phyloP scores from a whole-genome alignment of 2,113 vertebrate genomes.

The Callospermophilus lateralis region DNA sequence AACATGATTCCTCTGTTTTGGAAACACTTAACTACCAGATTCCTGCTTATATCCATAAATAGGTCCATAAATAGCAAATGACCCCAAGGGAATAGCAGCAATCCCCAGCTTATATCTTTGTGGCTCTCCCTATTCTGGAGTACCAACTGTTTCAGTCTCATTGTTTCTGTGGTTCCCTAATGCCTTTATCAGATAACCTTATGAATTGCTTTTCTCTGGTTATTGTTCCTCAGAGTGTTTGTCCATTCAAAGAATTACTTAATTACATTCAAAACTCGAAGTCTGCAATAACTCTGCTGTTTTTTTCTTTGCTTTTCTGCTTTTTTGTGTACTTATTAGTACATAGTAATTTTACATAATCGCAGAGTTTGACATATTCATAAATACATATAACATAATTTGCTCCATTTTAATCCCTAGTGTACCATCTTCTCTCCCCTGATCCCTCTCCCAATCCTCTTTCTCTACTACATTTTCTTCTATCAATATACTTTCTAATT shows the following conservation, averaged over 20 bases:
- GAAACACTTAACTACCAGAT: neutral
- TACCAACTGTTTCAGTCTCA: too few species aligned
- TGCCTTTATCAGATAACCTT: neutral
- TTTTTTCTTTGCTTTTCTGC: neutral
- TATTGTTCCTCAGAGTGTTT: neutral
- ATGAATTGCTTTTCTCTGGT: neutral
- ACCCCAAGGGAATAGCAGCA: neutral
- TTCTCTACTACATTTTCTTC: too few species aligned
- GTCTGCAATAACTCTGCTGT: neutral
- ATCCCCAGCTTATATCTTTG: neutral
- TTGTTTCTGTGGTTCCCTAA: neutral
- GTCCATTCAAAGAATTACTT: neutral
- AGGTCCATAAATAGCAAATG: neutral
- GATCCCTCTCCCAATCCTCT: too few species aligned
- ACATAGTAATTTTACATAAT: too few species aligned
- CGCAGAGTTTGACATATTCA: too few species aligned
- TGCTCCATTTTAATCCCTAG: too few species aligned
- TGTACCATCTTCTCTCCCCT: too few species aligned
- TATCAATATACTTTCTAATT: too few species aligned
- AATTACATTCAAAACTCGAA: neutral
- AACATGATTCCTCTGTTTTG: neutral
- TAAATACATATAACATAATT: too few species aligned
- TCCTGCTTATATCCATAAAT: neutral
- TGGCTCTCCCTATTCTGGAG: neutral
- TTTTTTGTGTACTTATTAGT: too few species aligned